Percentiles rank a stretch among this genome's conserved stretches.
Evolutionary conservation across 1,140 invertebrate genomes (phyloP).

Genomic region (Lepeophtheirus salmonis): DNA sequence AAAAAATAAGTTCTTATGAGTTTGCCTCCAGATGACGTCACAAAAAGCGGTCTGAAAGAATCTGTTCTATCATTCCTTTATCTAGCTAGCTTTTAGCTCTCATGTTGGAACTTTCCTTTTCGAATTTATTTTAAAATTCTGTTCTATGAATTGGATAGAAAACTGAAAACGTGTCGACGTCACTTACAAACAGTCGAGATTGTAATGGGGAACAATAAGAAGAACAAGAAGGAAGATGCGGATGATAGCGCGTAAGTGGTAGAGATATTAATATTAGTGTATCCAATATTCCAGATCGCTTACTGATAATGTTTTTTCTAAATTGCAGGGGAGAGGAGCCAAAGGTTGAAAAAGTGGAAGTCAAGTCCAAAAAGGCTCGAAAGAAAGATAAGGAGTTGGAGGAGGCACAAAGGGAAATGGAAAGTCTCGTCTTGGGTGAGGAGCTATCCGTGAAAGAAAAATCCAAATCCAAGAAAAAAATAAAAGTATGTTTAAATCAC

Average conservation of each 20-base stretch:
- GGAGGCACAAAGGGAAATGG: neutral
- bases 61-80: too few relatives aligned
- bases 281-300: neutral
- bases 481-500: too few relatives aligned
- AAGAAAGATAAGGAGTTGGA: neutral
- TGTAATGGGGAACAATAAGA: constrained; percentile 26
- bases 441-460: constrained; percentile 3
- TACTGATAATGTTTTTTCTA: too few relatives aligned
- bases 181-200: constrained; percentile 18
- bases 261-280: constrained; percentile 9
- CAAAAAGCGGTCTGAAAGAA: too few relatives aligned
- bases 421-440: constrained; percentile 2
- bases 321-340: constrained; percentile 27
- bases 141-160: too few relatives aligned
- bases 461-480: too few relatives aligned
- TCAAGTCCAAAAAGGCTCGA: constrained; percentile 43
- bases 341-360: constrained; percentile 39
- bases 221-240: constrained; percentile 34
- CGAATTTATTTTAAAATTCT: constrained; percentile 29
- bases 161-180: constrained; percentile 24
- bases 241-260: constrained; percentile 21
- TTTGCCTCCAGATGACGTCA: too few relatives aligned
- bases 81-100: too few relatives aligned
- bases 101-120: constrained; percentile 26
- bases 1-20: too few relatives aligned